These are phyloP conservation scores for Andrena flavipes DNA, from an alignment of 2,888 invertebrate species.

Conservation along the genomic window DNA sequence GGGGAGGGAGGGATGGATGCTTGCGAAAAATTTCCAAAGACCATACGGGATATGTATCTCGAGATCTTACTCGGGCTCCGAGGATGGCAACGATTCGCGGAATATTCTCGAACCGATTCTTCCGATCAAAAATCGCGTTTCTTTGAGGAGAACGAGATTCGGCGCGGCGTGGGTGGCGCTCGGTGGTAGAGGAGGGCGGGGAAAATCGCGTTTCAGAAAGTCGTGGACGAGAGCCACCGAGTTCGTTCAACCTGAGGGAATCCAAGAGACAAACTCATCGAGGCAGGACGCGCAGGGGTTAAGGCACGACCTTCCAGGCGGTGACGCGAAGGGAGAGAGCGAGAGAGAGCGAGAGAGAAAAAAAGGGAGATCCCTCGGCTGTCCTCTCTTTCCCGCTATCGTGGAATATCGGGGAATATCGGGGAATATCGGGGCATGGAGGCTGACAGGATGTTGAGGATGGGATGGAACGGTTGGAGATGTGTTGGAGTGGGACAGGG, in stretches of 20 bases:
- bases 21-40: no score
- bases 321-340: constrained; percentile 51
- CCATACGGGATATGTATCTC: no score
- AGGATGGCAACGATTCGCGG: no score
- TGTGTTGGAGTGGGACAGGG: constrained; percentile 79
- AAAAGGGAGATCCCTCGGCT: constrained; percentile 10
- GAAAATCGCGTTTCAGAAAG: constrained; percentile 4
- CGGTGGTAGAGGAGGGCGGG: neutral
- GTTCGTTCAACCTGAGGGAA: constrained; percentile 78
- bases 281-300: constrained; percentile 71
- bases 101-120: no score
- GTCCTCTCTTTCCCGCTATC: constrained; percentile 34
- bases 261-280: constrained; percentile 73
- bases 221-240: constrained; percentile 54
- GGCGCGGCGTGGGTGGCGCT: neutral
- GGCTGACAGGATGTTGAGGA: constrained; percentile 62
- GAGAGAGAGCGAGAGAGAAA: neutral
- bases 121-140: neutral
- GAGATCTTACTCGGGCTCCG: no score
- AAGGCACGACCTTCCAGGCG: constrained; percentile 76
- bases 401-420: constrained; percentile 21
- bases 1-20: no score
- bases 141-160: neutral
- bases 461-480: constrained; percentile 73
- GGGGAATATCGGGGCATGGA: constrained; percentile 32